Evolutionary conservation across 2,113 vertebrate species (phyloP).

Genomic region (Numenius arquata): DNA sequence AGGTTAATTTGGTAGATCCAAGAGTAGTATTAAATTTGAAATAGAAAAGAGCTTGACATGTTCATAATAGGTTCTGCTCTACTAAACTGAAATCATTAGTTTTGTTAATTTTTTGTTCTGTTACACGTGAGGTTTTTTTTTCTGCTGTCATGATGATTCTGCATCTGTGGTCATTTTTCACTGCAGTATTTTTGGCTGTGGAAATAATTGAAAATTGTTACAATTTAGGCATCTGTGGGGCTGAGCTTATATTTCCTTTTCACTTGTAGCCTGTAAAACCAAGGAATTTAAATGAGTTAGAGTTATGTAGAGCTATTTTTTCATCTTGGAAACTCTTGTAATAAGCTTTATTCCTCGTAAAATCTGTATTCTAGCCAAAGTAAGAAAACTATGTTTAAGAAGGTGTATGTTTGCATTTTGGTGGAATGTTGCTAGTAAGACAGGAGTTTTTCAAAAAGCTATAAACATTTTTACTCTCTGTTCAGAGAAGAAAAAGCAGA

Average conservation of each 20-base stretch:
- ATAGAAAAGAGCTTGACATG: background rate
- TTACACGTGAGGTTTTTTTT: background rate
- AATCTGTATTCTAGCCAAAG: background rate
- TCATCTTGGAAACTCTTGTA: background rate
- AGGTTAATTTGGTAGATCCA: background rate
- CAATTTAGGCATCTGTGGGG: background rate
- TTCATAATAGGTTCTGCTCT: background rate
- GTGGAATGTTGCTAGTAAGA: background rate
- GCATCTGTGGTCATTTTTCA: background rate
- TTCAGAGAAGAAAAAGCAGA: background rate
- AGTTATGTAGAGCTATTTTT: background rate
- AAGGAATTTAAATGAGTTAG: background rate
- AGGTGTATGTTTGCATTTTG: background rate
- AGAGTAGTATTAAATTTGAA: background rate
- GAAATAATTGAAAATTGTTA: background rate
- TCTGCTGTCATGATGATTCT: background rate
- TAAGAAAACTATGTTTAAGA: background rate
- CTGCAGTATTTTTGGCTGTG: background rate
- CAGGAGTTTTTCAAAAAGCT: background rate
- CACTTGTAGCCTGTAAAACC: background rate
- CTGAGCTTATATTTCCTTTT: background rate
- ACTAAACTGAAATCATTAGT: background rate
- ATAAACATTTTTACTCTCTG: background rate
- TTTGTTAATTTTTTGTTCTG: background rate
- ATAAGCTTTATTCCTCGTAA: background rate